These are phyloP conservation scores for Proctacanthus coquilletti DNA, from an alignment of 1,140 invertebrate species.

Conservation along the genomic window DNA sequence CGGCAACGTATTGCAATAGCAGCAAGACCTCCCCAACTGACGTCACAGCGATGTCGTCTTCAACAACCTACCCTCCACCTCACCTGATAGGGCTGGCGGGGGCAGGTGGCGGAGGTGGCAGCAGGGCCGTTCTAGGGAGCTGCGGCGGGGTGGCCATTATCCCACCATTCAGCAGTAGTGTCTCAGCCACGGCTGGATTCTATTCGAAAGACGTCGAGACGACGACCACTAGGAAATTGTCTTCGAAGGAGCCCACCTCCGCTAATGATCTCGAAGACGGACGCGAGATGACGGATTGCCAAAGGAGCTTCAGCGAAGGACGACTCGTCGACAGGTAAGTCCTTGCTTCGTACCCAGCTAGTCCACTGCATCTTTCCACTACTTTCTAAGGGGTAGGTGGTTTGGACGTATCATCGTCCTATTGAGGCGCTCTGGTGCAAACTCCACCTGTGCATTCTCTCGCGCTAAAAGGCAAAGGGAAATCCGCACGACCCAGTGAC, in stretches of 20 bases:
- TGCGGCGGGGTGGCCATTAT: too few species aligned
- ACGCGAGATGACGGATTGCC: constrained; percentile 25
- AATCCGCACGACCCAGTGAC: too few species aligned
- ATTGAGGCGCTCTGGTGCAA: too few species aligned
- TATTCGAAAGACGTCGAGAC: neutral
- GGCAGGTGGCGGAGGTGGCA: neutral
- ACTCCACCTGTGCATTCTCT: too few species aligned
- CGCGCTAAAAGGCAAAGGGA: too few species aligned
- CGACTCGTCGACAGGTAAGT: constrained; percentile 26
- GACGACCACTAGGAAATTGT: neutral
- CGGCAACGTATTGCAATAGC: too few species aligned
- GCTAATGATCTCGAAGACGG: constrained; percentile 4
- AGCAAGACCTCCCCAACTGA: neutral
- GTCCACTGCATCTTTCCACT: too few species aligned
- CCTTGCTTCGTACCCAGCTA: too few species aligned
- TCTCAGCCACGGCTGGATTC: neutral
- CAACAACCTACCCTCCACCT: neutral
- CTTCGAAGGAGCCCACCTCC: neutral
- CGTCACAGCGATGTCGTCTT: neutral
- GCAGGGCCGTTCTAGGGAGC: too few species aligned
- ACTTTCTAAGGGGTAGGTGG: too few species aligned
- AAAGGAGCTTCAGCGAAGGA: constrained; percentile 26
- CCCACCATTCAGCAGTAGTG: too few species aligned
- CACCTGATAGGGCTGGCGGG: neutral
- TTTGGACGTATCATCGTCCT: too few species aligned